A percentile compares a stretch with the other conserved stretches of the same genome.
phyloP scores from a whole-genome alignment of 2,113 vertebrate species.

The Menidia beryllina region DNA sequence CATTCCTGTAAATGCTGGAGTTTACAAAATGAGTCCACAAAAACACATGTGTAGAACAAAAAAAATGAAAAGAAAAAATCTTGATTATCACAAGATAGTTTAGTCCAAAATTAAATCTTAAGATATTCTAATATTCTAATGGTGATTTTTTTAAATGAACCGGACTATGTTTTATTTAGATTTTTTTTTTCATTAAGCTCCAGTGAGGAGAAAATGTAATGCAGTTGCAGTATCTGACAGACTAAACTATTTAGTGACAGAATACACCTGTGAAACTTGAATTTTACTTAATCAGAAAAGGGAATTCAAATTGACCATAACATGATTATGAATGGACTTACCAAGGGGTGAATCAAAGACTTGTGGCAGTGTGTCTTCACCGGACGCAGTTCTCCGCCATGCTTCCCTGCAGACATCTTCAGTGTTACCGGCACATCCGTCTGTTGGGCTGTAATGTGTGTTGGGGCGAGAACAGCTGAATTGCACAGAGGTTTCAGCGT shows the following conservation, averaged over 20 bases:
- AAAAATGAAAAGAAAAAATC: not conserved
- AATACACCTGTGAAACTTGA: too few relatives aligned
- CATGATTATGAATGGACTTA: constrained; percentile 30
- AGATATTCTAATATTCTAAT: not conserved
- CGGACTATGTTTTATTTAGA: not conserved
- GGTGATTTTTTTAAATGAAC: not conserved
- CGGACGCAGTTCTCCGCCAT: not conserved
- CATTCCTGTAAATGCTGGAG: not conserved
- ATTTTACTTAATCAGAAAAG: too few relatives aligned
- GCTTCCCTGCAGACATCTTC: not conserved
- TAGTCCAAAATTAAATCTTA: too few relatives aligned
- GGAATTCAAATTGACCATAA: not conserved
- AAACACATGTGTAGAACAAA: not conserved
- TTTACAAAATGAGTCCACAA: not conserved
- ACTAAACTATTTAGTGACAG: too few relatives aligned
- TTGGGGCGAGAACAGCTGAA: not conserved
- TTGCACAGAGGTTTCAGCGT: not conserved
- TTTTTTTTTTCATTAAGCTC: not conserved
- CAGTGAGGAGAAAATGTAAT: not conserved
- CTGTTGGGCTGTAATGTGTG: not conserved
- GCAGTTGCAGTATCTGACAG: too few relatives aligned
- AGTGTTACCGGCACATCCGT: not conserved
- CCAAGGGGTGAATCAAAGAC: constrained; percentile 12
- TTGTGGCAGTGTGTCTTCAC: not conserved
- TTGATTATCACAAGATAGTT: too few relatives aligned